Base-by-base conservation (phyloP, 2,888 invertebrate genomes). In the Diarsia brunnea region DNA sequence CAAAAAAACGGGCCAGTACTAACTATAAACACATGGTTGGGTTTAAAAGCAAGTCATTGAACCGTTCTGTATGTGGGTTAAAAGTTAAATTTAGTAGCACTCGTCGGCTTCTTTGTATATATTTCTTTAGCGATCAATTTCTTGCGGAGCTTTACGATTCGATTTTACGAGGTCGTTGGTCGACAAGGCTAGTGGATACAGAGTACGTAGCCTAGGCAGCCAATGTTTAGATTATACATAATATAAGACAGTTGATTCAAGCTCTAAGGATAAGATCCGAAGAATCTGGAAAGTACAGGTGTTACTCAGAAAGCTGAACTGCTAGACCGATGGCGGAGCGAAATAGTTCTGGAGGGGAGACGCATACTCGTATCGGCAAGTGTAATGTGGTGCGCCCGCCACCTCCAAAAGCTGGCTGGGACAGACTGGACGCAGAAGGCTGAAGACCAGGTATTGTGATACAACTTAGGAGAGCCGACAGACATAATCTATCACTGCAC, bases 51-150 rank as follows among this genome's bases (percentile, higher is more conserved):
- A 73, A 85, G 86, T 89, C 88, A 75, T 73, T 88, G 88, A 89
- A 88, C 88, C 76, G 53, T 47, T 55, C 58, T 60, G 63, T 69
- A 89, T 87, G 85, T 91, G 63, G 90, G 90, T 89, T 89, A 88
- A 85, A 87, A 79, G 88, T 85, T 90, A 90, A 85, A 86, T 87
- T 84, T 90, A 90, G 88, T 67, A 43, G 72, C 81, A 86, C 86
- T 86, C 82, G 78, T 79, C 73, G 81, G 70, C n/a, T 84, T 79
- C 70, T 80, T 81, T 70, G 70, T 87, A 74, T 80, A 83, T 80
- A 69, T 79, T 76, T 83, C 72, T 76, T 51, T 47, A 75, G 70
- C 65, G 24, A 71, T 81, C 73, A 69, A 82, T 83, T 81, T 67
- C 77, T 75, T 81, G 65, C 21, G 58, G 61, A 49, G 71, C 67